Evolutionary conservation across 2,888 invertebrate species (phyloP).

Genomic region (Drosophila nr. perissopoda): DNA sequence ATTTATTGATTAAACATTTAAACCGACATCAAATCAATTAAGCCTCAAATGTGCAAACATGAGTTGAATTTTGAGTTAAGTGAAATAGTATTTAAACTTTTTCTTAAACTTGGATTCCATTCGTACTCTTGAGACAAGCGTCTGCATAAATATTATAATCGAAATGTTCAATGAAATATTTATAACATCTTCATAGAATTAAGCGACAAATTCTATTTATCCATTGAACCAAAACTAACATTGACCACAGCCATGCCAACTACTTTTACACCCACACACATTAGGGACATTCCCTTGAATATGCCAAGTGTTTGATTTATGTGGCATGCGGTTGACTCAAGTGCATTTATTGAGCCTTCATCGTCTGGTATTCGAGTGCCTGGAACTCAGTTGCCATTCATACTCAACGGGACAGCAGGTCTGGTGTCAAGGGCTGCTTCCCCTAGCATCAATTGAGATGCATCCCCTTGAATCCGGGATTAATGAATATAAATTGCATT

Average conservation of each 20-base stretch:
- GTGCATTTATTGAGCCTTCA: conserved; percentile 8
- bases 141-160: background rate
- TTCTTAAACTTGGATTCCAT: background rate
- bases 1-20: background rate
- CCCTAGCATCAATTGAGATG: conserved; percentile 3
- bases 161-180: background rate
- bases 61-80: background rate
- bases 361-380: background rate
- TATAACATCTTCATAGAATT: background rate
- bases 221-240: background rate
- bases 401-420: background rate
- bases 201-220: background rate
- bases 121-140: background rate
- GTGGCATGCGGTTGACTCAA: conserved; percentile 2
- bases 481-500: conserved; percentile 65
- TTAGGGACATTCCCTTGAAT: conserved; percentile 22
- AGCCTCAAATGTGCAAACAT: background rate
- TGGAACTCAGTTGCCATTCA: background rate
- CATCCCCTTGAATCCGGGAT: conserved; percentile 26
- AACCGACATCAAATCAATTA: background rate
- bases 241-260: conserved; percentile 8
- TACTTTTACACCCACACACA: background rate
- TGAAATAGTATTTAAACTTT: background rate
- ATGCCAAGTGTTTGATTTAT: conserved; percentile 11
- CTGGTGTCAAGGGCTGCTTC: background rate